These are phyloP conservation scores for Cheilosia impressa DNA, from an alignment of 2,888 invertebrate genomes.

Conservation along the genomic window DNA sequence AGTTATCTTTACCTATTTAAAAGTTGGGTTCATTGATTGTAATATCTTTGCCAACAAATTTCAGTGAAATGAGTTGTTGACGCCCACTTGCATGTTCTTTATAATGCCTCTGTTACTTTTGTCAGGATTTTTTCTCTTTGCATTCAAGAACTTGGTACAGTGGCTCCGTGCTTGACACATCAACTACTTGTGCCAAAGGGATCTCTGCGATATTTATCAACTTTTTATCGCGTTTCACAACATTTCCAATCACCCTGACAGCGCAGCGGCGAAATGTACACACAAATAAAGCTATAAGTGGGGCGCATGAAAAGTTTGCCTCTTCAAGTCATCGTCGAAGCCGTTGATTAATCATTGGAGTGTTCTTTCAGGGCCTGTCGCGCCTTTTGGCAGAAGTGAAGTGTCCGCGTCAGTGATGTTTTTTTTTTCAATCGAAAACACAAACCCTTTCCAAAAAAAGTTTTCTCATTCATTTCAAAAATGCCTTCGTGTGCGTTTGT, in stretches of 20 bases:
- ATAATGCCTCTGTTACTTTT: background rate
- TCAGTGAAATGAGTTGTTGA: background rate
- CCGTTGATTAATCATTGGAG: slow-evolving; percentile 5
- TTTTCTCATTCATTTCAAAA: no score
- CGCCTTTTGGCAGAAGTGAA: slow-evolving; percentile 8
- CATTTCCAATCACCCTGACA: no score
- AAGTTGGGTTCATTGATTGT: background rate
- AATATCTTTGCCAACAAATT: background rate
- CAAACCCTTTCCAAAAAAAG: background rate
- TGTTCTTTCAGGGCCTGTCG: background rate
- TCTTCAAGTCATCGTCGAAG: background rate
- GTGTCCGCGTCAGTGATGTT: slow-evolving; percentile 10
- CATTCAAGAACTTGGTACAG: background rate
- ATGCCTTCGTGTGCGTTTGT: no score
- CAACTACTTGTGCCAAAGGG: background rate
- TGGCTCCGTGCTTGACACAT: background rate
- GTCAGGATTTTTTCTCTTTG: background rate
- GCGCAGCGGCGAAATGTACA: background rate
- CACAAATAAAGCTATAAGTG: background rate
- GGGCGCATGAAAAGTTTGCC: background rate
- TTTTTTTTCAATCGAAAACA: slow-evolving; percentile 18
- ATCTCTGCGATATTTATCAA: background rate
- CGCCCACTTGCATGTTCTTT: background rate
- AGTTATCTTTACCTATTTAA: background rate
- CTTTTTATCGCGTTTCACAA: background rate